These are phyloP conservation scores for Petaurus breviceps DNA, from an alignment of 2,113 vertebrate species.

Conservation along the genomic window DNA sequence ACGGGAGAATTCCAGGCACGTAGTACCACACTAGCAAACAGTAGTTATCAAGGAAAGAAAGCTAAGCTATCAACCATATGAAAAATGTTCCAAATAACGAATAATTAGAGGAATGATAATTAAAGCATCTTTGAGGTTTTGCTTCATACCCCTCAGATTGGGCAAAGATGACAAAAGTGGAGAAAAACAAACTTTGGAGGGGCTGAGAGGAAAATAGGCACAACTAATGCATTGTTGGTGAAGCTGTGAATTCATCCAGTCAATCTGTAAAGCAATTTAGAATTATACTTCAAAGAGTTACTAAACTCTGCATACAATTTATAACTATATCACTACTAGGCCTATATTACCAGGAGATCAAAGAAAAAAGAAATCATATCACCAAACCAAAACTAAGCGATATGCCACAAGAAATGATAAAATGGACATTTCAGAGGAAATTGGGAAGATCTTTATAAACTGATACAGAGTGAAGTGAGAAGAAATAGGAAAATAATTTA, in stretches of 20 bases:
- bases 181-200: background rate
- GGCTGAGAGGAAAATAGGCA: background rate
- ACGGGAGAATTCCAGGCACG: background rate
- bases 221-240: background rate
- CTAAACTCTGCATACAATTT: background rate
- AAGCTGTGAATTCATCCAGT: background rate
- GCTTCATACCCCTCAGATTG: background rate
- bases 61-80: background rate
- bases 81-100: background rate
- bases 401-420: background rate
- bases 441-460: background rate
- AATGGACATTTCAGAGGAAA: background rate
- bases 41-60: background rate
- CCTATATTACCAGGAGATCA: background rate
- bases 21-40: background rate
- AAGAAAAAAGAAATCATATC: background rate
- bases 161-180: background rate
- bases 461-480: background rate
- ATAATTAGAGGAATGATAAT: background rate
- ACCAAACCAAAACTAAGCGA: background rate
- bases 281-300: background rate
- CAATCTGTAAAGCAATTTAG: background rate
- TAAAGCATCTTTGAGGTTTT: background rate
- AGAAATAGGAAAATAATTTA: background rate
- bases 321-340: background rate